Base-by-base conservation (phyloP, 2,888 invertebrate species). In the Drosophila bunnanda region DNA sequence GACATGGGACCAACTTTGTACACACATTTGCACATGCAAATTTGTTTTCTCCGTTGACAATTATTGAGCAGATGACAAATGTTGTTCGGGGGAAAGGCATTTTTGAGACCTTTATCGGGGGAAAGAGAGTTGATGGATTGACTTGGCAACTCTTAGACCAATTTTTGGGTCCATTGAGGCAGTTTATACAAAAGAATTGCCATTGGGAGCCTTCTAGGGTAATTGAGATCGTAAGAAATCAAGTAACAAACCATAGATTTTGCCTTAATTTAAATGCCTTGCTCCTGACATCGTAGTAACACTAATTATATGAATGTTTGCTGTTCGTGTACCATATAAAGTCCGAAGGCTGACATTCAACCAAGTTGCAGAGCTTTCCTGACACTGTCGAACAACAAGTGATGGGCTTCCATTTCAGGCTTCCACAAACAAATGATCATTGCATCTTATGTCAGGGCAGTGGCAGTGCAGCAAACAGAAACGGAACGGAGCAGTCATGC, bases 31-130 rank as follows among this genome's bases (percentile, higher is more conserved):
- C 41, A 62, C 43, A 70, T 43, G 30, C 28, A 62, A 68, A 69
- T 48, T 53, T 55, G 52, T 54, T 41, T 60, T 75, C 56, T 53
- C 53, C 66, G 71, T 55, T 78, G 73, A 78, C 75, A 85, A 76
- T 86, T 86, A 88, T 83, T 82, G 80, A 71, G 78, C 71, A 65
- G 76, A 74, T 78, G 80, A 82, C 70, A 83, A 87, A 81, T 77
- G 72, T 59, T 62, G 53, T 53, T 25, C 50, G 55, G 53, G 52
- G 65, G 68, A 44, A 9, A 41, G 25, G 17, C 25, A 58, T 53
- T 71, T 70, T 48, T 50, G 59, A 70, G 36, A 41, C 44, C 12
- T 44, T 34, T 30, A 9, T 38, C 52, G 12, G 20, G 20, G 28
- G 5, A 25, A 32, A 4, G 44, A 8, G 32, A 22, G 15, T 13